Evolutionary conservation across 1,140 invertebrate species (phyloP).

Genomic region (Diorhabda sublineata): DNA sequence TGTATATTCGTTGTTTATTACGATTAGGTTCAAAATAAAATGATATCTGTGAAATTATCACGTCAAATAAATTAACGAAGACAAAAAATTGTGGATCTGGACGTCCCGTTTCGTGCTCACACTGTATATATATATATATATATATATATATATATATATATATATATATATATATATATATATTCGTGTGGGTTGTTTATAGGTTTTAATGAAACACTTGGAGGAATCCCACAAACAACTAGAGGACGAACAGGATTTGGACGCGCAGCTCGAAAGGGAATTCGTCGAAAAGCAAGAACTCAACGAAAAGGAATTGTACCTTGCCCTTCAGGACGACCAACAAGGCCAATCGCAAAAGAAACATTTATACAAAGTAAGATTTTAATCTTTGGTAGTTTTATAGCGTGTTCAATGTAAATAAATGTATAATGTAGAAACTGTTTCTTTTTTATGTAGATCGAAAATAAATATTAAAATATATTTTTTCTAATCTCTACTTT

Average conservation of each 20-base stretch:
- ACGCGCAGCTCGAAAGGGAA: slow-evolving; percentile 82
- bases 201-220: slow-evolving; percentile 94
- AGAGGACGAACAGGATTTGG: slow-evolving; percentile 90
- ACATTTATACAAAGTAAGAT: slow-evolving; percentile 42
- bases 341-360: slow-evolving; percentile 41
- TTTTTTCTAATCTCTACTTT: background rate
- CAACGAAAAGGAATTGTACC: slow-evolving; percentile 65
- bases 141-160: background rate
- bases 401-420: background rate
- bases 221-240: slow-evolving; percentile 96
- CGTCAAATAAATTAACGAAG: too few relatives aligned
- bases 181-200: background rate
- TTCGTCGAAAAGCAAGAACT: slow-evolving; percentile 69
- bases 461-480: background rate
- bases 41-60: too few relatives aligned
- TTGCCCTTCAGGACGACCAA: slow-evolving; percentile 50
- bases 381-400: background rate
- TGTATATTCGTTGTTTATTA: too few relatives aligned
- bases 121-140: background rate
- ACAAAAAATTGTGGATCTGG: too few relatives aligned
- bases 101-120: too few relatives aligned
- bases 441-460: background rate
- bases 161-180: background rate
- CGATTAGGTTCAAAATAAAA: too few relatives aligned
- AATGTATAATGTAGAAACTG: background rate